Evolutionary conservation across 2,113 vertebrate species (phyloP).

Genomic region (Hippocampus abdominalis): DNA sequence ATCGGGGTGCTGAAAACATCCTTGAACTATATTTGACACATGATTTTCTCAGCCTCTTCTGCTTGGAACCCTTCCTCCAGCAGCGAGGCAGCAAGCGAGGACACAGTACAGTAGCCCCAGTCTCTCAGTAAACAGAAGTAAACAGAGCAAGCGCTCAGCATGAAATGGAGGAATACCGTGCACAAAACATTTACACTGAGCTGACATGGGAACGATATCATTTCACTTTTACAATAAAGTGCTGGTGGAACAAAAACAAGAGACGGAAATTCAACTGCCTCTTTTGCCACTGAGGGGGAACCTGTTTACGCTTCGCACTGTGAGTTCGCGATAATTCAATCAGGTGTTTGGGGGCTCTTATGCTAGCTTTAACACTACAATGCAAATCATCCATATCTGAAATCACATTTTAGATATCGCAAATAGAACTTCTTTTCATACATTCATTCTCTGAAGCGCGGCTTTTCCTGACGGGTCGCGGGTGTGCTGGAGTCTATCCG

Average conservation of each 20-base stretch:
- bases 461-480: no score
- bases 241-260: constrained; percentile 53
- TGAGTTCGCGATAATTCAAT: constrained; percentile 45
- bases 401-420: constrained; percentile 22
- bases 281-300: constrained; percentile 18
- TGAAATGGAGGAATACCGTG: constrained; percentile 52
- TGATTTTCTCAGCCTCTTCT: no score
- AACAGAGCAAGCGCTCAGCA: constrained; percentile 57
- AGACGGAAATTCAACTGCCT: constrained; percentile 36
- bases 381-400: neutral
- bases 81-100: constrained; percentile 28
- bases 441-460: no score
- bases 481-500: no score
- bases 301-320: constrained; percentile 45
- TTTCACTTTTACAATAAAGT: constrained; percentile 66
- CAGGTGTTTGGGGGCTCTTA: constrained; percentile 42
- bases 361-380: constrained; percentile 7
- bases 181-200: constrained; percentile 68
- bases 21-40: no score
- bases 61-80: constrained; percentile 2
- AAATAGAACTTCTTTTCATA: neutral
- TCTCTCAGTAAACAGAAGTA: constrained; percentile 64
- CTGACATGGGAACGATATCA: constrained; percentile 66
- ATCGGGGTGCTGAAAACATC: no score
- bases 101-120: constrained; percentile 64